Base-by-base conservation (phyloP, 37 sponge, comb jelly and placozoan species). In the Cladorhizidae sp. region DNA sequence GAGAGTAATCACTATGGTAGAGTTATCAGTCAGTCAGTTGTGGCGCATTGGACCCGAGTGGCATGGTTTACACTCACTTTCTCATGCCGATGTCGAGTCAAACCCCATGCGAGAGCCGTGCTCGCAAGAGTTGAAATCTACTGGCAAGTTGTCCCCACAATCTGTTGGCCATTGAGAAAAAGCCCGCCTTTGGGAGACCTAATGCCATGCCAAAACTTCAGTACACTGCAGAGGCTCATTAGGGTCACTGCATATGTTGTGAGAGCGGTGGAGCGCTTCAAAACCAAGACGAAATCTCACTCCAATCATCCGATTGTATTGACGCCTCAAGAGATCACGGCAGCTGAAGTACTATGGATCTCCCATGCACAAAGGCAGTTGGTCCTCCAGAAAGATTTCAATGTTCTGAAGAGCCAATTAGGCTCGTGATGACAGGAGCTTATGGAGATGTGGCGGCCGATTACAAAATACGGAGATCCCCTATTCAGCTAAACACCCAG, bases 181-280 rank as follows among this genome's bases (percentile, higher is more conserved):
- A 32, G 11, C 40, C 67, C 39, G 41, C 65, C 40, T 64, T 74
- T 58, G n/a, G 42, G 72, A 74, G 49, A 40, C 59, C 22, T 77
- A 32, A 57, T 84, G 3, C 3, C 20, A 0, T 70, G 77, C 35
- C 33, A 38, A 38, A 38, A 78, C 28, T 85, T 40, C 73, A 85
- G 86, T 50, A 3, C n/a, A 65, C 73, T 70, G 11, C 64, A 42
- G 40, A 77, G 74, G 40, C 73, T 85, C 25, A 6, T 85, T 51
- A 57, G 86, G 78, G 86, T 85, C 38, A 72, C 86, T 49, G 86
- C 79, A 70, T 62, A 72, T 22, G 78, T 85, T n/a, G 36, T 78
- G 71, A 58, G 85, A 69, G 77, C 71, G 33, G 72, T 84, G 32
- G 49, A 41, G 0, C 70, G 70, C 52, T 74, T 83, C 55, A 83